Evolutionary conservation across 2,113 vertebrate genomes (phyloP).

Genomic region (Kryptolebias marmoratus): DNA sequence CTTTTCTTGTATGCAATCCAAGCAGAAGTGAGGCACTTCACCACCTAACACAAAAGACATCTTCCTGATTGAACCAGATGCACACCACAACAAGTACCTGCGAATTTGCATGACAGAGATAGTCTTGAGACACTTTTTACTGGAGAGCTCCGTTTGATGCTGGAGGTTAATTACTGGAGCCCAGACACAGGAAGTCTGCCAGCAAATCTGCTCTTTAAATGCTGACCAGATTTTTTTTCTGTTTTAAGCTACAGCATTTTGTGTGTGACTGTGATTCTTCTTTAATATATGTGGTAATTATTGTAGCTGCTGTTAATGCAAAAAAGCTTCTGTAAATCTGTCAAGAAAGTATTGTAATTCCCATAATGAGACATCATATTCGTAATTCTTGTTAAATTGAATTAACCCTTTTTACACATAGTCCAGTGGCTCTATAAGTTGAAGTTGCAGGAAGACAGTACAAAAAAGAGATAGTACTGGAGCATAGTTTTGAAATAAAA

Average conservation of each 20-base stretch:
- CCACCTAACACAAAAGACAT: not conserved
- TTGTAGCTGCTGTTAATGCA: too few species aligned
- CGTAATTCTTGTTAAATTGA: too few species aligned
- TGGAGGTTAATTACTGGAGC: constrained; percentile 17
- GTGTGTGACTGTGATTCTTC: too few species aligned
- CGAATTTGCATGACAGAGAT: constrained; percentile 18
- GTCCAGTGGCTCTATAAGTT: too few species aligned
- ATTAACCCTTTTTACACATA: too few species aligned
- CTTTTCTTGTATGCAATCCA: constrained; percentile 3
- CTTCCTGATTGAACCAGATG: constrained; percentile 9
- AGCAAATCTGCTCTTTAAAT: constrained; percentile 7
- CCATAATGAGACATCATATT: too few species aligned
- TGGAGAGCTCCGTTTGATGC: constrained; percentile 20
- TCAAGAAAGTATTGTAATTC: too few species aligned
- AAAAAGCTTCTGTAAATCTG: too few species aligned
- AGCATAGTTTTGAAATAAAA: too few species aligned
- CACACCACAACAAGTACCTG: constrained; percentile 12
- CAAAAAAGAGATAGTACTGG: too few species aligned
- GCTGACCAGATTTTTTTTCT: not conserved
- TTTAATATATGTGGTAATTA: too few species aligned
- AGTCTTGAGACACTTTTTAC: constrained; percentile 25
- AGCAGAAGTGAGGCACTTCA: constrained; percentile 1
- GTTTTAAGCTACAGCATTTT: not conserved
- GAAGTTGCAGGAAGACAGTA: too few species aligned
- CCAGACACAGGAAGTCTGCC: not conserved